These are phyloP conservation scores for Psilopsiagon aymara DNA, from an alignment of 2,113 vertebrate genomes.

Conservation along the genomic window DNA sequence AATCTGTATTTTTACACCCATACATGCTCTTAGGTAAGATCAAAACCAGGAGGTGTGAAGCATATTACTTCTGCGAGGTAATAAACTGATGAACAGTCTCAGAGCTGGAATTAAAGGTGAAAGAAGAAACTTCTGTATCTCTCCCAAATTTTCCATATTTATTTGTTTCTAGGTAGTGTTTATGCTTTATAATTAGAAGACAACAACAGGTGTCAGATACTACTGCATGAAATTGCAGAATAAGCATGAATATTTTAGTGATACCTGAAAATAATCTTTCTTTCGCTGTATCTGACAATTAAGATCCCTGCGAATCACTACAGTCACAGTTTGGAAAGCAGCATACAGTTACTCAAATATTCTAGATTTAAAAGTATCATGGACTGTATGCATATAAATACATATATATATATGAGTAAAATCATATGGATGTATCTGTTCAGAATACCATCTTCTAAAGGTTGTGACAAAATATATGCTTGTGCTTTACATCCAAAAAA, in stretches of 20 bases:
- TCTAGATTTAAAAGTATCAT: background rate
- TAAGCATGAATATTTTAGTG: background rate
- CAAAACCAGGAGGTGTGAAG: background rate
- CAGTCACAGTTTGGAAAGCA: background rate
- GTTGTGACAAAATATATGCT: background rate
- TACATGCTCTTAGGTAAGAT: background rate
- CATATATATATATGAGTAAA: background rate
- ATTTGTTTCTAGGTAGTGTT: background rate
- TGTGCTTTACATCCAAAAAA: background rate
- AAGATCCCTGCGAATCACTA: background rate
- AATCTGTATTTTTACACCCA: background rate
- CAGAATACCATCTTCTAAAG: background rate
- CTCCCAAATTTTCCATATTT: background rate
- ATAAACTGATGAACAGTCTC: background rate
- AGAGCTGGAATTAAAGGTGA: background rate
- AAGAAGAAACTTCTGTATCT: background rate
- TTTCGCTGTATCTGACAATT: background rate
- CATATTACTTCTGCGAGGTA: background rate
- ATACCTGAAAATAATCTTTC: background rate
- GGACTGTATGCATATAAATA: background rate
- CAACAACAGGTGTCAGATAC: background rate
- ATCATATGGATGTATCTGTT: background rate
- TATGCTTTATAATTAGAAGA: background rate
- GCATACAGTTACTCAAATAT: background rate
- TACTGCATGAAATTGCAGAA: background rate